Base-by-base conservation (phyloP, 1,140 invertebrate genomes). In the Leguminivora glycinivorella region DNA sequence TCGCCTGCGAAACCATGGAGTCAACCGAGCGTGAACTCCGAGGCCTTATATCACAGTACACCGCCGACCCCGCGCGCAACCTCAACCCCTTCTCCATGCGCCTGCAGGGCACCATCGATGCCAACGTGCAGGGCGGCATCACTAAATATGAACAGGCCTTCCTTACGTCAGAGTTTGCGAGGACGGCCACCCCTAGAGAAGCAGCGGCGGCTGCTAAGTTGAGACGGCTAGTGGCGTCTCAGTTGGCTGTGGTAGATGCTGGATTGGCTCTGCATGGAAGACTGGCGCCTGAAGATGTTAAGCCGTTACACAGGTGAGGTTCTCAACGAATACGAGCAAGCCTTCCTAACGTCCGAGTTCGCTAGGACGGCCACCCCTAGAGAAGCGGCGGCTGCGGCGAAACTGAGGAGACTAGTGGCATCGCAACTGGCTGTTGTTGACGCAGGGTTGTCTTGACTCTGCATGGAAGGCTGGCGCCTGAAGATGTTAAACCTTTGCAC, bases 61-160 rank as follows among this genome's bases (percentile, higher is more conserved):
- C 95, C 0, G 93, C 93, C 0, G 96, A 98, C 78, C 95, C 95
- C 0, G 94, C 95, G 25, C 92, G 95, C 17, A 97, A 97, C 81
- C 95, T 98, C 43, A 97, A 98, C 88, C 97, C 97, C 0, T 96
- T 99, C 73, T 97, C 96, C 4, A 99, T 99, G 97, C 93, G 96
- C 66, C 92, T 99, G 1, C 96, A 97, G 83, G 98, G 98, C 17
- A 97, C 98, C 26, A 98, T 98, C 72, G 98, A 98, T 88, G 97
- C 98, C 0, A 98, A 98, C 77, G 98, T 99, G 0, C 97, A 98
- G 94, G 98, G 98, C n/a, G 98, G 98, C 7, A 97, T 99, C 66
- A 96, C 95, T 34, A 99, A 98, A 83, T 99, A 98, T 82, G 97
- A 98, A 78, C 96, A 98, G 77, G 97, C 97, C 4, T 99, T 99